Conservation (phyloP, 1,140 invertebrate genomes). For the honey bee (Apis mellifera) region DNA sequence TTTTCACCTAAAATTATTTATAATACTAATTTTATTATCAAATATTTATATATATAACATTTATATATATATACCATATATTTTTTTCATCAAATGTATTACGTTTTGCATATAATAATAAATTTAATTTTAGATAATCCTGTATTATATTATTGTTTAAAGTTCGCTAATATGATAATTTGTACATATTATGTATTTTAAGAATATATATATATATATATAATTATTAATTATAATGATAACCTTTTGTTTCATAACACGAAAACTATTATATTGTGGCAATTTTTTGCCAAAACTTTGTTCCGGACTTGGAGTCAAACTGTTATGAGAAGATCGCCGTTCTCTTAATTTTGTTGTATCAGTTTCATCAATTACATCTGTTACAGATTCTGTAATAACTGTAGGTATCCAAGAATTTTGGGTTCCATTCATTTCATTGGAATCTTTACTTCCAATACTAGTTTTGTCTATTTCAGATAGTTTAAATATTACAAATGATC, state of each 20-base stretch:
- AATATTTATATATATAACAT: neutral
- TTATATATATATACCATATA: neutral
- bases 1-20: slow-evolving; percentile 73
- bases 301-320: slow-evolving; percentile 74
- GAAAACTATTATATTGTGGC: slow-evolving; percentile 74
- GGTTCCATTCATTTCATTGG: slow-evolving; percentile 63
- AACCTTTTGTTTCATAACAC: slow-evolving; percentile 79
- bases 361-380: slow-evolving; percentile 55
- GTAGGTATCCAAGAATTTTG: slow-evolving; percentile 66
- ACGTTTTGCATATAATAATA: neutral
- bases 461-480: slow-evolving; percentile 61
- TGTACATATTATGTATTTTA: neutral
- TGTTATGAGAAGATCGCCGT: slow-evolving; percentile 66
- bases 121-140: neutral
- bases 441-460: slow-evolving; percentile 71
- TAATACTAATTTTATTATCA: neutral
- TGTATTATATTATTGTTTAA: neutral
- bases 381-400: slow-evolving; percentile 59
- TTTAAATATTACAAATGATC: neutral
- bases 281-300: slow-evolving; percentile 73
- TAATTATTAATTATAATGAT: slow-evolving; percentile 1
- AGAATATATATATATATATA: neutral
- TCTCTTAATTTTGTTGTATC: slow-evolving; percentile 61
- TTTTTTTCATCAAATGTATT: too few species aligned
- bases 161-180: neutral